phyloP scores from a whole-genome alignment of 1,140 invertebrate species.

The Brachionus sp. region DNA sequence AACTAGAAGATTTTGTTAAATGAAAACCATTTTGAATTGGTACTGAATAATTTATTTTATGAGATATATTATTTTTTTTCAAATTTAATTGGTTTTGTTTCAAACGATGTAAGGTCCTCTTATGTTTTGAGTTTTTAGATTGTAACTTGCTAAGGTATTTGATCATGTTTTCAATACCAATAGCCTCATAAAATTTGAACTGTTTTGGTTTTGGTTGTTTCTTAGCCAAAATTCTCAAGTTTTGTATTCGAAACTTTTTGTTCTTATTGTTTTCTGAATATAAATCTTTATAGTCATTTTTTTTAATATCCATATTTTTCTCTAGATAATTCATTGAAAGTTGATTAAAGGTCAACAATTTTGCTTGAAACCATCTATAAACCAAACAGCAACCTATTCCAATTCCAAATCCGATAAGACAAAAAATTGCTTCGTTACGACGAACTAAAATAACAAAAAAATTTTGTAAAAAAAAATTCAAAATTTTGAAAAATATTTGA shows the following conservation, averaged over 20 bases:
- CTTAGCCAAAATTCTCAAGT: not conserved
- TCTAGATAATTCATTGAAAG: too few species aligned
- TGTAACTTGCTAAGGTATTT: conserved; percentile 7
- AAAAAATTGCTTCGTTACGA: conserved; percentile 42
- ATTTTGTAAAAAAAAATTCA: not conserved
- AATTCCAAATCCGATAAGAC: conserved; percentile 44
- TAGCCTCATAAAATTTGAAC: not conserved
- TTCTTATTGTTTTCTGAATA: not conserved
- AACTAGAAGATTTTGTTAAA: not conserved
- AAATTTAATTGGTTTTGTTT: not conserved
- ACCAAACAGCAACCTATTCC: conserved; percentile 42
- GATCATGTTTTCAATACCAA: not conserved
- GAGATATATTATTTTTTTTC: not conserved
- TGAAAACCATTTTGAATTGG: not conserved
- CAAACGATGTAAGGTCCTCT: not conserved
- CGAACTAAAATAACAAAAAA: conserved; percentile 7
- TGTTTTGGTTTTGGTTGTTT: conserved; percentile 17
- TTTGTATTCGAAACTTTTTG: not conserved
- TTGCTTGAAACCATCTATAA: conserved; percentile 7
- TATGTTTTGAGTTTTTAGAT: not conserved
- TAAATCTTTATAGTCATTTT: not conserved
- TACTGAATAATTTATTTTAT: not conserved
- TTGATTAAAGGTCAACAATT: conserved; percentile 9
- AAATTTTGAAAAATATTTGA: not conserved
- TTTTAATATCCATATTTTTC: not conserved